These are phyloP conservation scores for Salminus brasiliensis DNA, from an alignment of 2,113 vertebrate species.

Conservation along the genomic window DNA sequence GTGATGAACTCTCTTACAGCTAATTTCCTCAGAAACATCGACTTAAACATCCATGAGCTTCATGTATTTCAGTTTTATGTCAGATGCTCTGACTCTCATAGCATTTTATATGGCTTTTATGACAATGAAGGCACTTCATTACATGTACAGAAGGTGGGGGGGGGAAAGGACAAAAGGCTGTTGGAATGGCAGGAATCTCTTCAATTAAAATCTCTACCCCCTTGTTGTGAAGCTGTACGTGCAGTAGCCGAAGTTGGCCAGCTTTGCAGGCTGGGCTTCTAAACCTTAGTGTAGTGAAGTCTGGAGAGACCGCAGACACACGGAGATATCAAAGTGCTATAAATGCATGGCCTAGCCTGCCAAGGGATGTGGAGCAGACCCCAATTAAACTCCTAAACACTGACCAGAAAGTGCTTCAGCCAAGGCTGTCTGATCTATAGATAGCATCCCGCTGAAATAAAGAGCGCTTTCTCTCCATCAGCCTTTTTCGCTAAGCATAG, in stretches of 20 bases:
- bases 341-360: neutral
- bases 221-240: neutral
- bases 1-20: too few species aligned
- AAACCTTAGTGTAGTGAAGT: neutral
- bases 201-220: neutral
- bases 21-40: too few species aligned
- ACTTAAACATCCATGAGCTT: too few species aligned
- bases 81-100: too few species aligned
- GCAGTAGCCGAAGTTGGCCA: neutral
- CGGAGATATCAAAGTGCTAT: constrained; percentile 14
- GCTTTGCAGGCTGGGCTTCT: neutral
- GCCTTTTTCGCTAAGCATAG: neutral
- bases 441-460: constrained; percentile 6
- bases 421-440: constrained; percentile 5
- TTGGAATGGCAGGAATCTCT: neutral
- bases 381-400: constrained; percentile 11
- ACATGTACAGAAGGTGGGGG: too few species aligned
- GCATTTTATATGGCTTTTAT: too few species aligned
- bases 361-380: constrained; percentile 16
- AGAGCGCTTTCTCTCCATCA: neutral
- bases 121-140: neutral
- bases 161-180: too few species aligned
- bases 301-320: neutral
- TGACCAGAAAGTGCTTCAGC: neutral
- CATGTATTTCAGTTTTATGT: too few species aligned